phyloP scores from a whole-genome alignment of 2,113 vertebrate species.

The Pterocles burchelli region DNA sequence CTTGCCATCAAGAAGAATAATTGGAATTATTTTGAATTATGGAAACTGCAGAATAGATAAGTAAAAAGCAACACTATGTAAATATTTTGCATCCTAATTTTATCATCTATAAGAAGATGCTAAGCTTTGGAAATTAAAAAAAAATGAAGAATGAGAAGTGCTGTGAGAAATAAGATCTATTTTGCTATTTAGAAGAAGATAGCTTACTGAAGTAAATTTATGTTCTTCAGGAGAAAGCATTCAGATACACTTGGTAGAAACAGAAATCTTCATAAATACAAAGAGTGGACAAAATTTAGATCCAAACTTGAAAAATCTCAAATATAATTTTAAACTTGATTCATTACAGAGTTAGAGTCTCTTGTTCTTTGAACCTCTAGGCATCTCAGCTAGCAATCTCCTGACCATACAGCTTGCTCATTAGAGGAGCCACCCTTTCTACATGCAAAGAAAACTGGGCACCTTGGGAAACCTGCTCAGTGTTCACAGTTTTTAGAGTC shows the following conservation, averaged over 20 bases:
- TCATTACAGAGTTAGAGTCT: neutral
- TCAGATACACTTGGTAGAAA: neutral
- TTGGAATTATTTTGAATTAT: neutral
- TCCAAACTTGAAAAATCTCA: neutral
- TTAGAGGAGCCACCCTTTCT: neutral
- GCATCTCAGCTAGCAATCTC: neutral
- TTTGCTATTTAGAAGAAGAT: neutral
- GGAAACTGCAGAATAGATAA: neutral
- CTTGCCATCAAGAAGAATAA: neutral
- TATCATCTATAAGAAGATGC: neutral
- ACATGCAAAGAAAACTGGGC: neutral
- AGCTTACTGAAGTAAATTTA: neutral
- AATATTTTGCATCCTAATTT: neutral
- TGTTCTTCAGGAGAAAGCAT: neutral
- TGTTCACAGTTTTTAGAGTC: too few relatives aligned
- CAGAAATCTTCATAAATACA: neutral
- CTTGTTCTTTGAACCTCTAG: neutral
- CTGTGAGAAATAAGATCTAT: rapidly evolving
- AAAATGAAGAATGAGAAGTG: neutral
- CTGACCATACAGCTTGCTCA: neutral
- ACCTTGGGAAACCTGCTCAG: neutral
- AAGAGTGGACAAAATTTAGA: neutral
- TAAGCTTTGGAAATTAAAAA: neutral
- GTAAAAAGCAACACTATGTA: neutral
- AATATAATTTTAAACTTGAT: neutral